These are phyloP conservation scores for Bombus impatiens DNA, from an alignment of 1,140 invertebrate genomes.

Conservation along the genomic window DNA sequence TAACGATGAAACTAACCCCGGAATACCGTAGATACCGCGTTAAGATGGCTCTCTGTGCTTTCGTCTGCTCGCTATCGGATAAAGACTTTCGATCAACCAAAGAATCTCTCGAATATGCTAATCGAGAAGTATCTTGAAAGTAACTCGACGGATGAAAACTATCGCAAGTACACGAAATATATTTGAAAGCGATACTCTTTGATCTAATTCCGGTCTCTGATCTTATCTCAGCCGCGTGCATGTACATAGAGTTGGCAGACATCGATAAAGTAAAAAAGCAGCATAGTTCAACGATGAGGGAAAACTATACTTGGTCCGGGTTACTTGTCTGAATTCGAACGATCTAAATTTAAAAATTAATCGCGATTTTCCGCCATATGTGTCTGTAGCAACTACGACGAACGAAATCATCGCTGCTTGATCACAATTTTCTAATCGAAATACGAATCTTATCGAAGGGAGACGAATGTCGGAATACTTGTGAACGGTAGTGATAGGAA, in stretches of 20 bases:
- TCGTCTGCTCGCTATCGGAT: background rate
- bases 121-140: background rate
- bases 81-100: background rate
- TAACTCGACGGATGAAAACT: background rate
- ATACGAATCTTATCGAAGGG: no score
- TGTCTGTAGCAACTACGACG: no score
- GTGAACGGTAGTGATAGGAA: background rate
- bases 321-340: background rate
- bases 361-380: no score
- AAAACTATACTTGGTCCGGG: no score
- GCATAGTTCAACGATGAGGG: no score
- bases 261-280: background rate
- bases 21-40: conserved; percentile 40
- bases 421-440: no score
- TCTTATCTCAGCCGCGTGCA: no score
- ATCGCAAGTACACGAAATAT: background rate
- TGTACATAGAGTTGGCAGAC: no score
- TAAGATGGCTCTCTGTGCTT: background rate
- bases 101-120: background rate
- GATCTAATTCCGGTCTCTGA: no score
- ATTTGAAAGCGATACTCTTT: background rate
- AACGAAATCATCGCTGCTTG: no score
- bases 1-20: conserved; percentile 52
- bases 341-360: background rate
- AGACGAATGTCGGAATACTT: background rate